Base-by-base conservation (phyloP, 2,888 invertebrate species). In the Ceramica pisi region DNA sequence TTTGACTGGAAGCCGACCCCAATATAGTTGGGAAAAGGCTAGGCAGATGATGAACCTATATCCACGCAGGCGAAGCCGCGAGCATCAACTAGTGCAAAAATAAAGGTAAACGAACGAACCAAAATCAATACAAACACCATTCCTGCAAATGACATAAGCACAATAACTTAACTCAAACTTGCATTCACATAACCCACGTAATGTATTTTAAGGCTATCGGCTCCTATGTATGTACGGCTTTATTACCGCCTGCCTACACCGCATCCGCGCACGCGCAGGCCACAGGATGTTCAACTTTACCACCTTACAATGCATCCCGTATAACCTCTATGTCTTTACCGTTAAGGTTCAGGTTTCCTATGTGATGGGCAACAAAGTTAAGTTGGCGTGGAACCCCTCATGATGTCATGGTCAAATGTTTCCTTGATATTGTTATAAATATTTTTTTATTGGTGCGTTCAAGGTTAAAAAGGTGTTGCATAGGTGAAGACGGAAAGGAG, bases 261-360 rank as follows among this genome's bases (percentile, higher is more conserved):
- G 91, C 94, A 95, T 95, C 95, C 95, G 94, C 88, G 90, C 92
- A 89, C 88, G 90, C 89, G 90, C 86, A 79, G 57, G 85, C 91
- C 90, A 90, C 94, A 94, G 95, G 95, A 95, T 92, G 91, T 90
- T 71, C 74, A 74, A 76, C 71, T 64, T 71, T 55, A 86, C 86
- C 81, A 88, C 56, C 31, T 51, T 69, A 67, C 41, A 4, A 67
- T 68, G 41, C 53, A 55, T 19, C 23, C 60, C 26, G 12, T 50
- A 5, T 59, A 31, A 70, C 57, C 71, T 68, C 83, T 89, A 86
- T 63, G 0, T 0, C 2, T 0, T 14, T 0, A 4, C 0, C 0
- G 0, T 67, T 86, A 91, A 83, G 70, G 79, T 66, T 23, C 31
- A 31, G 19, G 84, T 14, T 23, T 41, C 31, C 2, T n/a, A 26